phyloP scores from a whole-genome alignment of 1,140 invertebrate species.

The Drosophila baimaii region DNA sequence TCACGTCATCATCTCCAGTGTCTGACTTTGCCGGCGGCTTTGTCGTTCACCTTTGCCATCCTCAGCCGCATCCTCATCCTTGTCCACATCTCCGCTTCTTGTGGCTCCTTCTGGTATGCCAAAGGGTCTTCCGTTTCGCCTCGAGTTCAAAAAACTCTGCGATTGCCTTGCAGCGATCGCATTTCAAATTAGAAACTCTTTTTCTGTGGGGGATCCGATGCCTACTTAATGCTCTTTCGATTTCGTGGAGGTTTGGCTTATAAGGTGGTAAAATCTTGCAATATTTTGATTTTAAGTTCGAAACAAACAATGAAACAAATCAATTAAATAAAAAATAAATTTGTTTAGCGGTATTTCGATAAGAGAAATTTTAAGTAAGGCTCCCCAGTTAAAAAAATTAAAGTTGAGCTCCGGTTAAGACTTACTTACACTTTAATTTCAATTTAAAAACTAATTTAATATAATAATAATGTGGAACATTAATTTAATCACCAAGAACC shows the following conservation, averaged over 20 bases:
- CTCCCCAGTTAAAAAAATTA: no score
- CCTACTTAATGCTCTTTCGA: conserved; percentile 49
- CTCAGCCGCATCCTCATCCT: conserved; percentile 24
- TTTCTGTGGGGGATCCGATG: conserved; percentile 18
- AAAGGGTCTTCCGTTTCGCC: conserved; percentile 36
- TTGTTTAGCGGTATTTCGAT: neutral
- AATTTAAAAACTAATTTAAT: no score
- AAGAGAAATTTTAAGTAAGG: neutral
- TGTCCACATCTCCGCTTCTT: conserved; percentile 19
- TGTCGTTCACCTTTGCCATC: conserved; percentile 66
- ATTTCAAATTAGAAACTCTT: conserved; percentile 63
- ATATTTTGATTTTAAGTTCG: neutral
- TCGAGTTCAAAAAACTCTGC: conserved; percentile 77
- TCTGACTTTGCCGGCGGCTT: conserved; percentile 59
- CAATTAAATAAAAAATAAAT: neutral
- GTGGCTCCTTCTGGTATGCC: conserved; percentile 41
- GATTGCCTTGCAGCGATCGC: conserved; percentile 52
- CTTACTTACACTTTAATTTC: no score
- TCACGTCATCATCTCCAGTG: conserved; percentile 54
- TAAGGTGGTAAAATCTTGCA: no score
- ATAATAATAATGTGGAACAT: no score
- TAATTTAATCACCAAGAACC: no score
- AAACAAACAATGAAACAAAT: neutral
- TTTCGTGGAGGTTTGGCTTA: neutral
- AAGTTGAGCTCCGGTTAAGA: no score